These are phyloP conservation scores for Drosophila rhopaloa DNA, from an alignment of 1,140 invertebrate genomes.

Conservation along the genomic window DNA sequence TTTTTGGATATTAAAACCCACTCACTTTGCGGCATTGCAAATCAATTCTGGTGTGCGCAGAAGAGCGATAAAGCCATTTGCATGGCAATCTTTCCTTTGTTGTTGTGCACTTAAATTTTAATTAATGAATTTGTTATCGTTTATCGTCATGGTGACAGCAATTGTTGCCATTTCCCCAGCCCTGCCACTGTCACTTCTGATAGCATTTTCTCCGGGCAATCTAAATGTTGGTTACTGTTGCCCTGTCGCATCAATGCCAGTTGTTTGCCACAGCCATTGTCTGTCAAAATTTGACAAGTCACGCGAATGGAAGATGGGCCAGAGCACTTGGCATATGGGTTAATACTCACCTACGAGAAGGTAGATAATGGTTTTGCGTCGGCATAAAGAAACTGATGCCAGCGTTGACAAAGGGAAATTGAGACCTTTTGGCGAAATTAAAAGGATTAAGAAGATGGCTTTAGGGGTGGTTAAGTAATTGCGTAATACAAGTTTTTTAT, in stretches of 20 bases:
- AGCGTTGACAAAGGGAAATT: constrained; percentile 41
- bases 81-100: constrained; percentile 34
- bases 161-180: constrained; percentile 27
- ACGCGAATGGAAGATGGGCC: constrained; percentile 36
- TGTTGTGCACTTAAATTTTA: constrained; percentile 56
- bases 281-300: constrained; percentile 53
- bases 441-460: constrained; percentile 9
- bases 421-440: constrained; percentile 14
- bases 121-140: constrained; percentile 71
- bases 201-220: constrained; percentile 21
- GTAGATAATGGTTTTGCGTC: constrained; percentile 19
- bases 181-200: constrained; percentile 31
- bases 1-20: constrained; percentile 2
- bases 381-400: constrained; percentile 15
- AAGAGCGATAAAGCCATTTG: constrained; percentile 49
- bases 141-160: constrained; percentile 68
- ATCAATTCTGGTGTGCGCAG: constrained; percentile 23
- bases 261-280: constrained; percentile 37
- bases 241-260: constrained; percentile 29
- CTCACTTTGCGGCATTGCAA: constrained; percentile 20
- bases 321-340: constrained; percentile 36
- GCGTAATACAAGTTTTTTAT: neutral
- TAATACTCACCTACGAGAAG: constrained; percentile 13
- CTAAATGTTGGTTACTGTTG: constrained; percentile 32
- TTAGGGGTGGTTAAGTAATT: constrained; percentile 11